Percentiles rank a stretch among this genome's conserved stretches.
phyloP scores from a whole-genome alignment of 2,797 vertebrate genomes.

The Antennarius maculatus region DNA sequence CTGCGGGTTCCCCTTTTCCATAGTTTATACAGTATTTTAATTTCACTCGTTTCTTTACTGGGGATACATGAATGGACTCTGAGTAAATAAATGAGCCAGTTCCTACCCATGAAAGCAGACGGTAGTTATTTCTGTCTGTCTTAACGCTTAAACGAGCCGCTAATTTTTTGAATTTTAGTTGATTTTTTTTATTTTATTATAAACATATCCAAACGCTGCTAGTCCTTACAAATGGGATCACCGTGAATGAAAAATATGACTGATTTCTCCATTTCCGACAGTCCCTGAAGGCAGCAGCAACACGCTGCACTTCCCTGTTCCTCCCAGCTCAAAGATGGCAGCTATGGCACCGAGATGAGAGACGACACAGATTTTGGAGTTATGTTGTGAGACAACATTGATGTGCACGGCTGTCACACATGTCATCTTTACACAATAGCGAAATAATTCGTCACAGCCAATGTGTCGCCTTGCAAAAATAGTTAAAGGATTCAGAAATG shows the following conservation, averaged over 20 bases:
- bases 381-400: slow-evolving; percentile 47
- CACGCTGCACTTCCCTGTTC: slow-evolving; percentile 65
- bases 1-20: neutral
- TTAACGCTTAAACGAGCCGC: too few relatives aligned
- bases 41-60: too few relatives aligned
- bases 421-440: slow-evolving; percentile 30
- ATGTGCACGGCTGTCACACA: slow-evolving; percentile 6
- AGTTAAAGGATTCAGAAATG: slow-evolving; percentile 38
- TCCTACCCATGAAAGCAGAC: too few relatives aligned
- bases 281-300: slow-evolving; percentile 34
- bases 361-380: slow-evolving; percentile 53
- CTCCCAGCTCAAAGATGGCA: slow-evolving; percentile 77
- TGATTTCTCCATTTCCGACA: neutral
- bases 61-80: too few relatives aligned
- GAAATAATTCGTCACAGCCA: neutral
- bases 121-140: too few relatives aligned
- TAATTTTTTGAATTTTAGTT: too few relatives aligned
- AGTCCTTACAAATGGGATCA: too few relatives aligned
- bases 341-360: slow-evolving; percentile 62
- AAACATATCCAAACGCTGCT: too few relatives aligned
- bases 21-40: too few relatives aligned
- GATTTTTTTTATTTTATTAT: too few relatives aligned
- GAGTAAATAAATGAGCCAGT: too few relatives aligned
- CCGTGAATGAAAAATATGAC: neutral
- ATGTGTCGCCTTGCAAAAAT: slow-evolving; percentile 33